A percentile compares a stretch with the other conserved stretches of the same genome.
phyloP scores from a whole-genome alignment of 2,888 invertebrate species.

The Eupithecia exiguata region DNA sequence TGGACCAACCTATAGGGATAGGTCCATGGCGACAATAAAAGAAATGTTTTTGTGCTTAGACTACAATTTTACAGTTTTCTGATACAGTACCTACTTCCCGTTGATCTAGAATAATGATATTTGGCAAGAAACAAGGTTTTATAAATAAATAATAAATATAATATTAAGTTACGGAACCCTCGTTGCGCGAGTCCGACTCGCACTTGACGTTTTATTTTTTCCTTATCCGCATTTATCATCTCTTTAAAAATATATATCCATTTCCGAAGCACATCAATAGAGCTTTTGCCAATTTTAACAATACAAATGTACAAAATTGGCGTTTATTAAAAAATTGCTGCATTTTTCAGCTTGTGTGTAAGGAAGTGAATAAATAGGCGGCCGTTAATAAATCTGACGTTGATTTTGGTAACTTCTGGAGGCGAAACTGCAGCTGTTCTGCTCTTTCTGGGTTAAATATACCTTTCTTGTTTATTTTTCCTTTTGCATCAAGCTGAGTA shows the following conservation, averaged over 20 bases:
- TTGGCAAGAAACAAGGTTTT: no score
- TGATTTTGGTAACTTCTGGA: constrained; percentile 34
- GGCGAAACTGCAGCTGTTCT: constrained; percentile 36
- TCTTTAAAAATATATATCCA: neutral
- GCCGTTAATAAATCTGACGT: constrained; percentile 31
- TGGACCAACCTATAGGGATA: no score
- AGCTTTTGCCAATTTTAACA: neutral
- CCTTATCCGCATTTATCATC: no score
- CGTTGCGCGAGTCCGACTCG: no score
- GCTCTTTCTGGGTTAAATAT: constrained; percentile 23
- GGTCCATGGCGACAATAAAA: no score
- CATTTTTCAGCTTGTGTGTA: constrained; percentile 14
- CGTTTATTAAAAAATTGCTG: neutral
- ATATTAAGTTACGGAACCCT: no score
- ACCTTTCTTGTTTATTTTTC: constrained; percentile 22
- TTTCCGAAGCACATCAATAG: neutral
- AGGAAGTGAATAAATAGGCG: constrained; percentile 20
- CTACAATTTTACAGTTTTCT: no score
- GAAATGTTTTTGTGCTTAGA: no score
- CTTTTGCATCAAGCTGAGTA: constrained; percentile 14
- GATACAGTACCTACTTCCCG: no score
- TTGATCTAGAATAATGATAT: no score
- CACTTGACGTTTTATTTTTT: no score
- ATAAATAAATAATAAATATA: no score
- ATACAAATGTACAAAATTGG: neutral